Evolutionary conservation across 2,797 vertebrate species (phyloP), one percentile per base, ranked within the genome.

Genomic region (Bufotes viridis): DNA sequence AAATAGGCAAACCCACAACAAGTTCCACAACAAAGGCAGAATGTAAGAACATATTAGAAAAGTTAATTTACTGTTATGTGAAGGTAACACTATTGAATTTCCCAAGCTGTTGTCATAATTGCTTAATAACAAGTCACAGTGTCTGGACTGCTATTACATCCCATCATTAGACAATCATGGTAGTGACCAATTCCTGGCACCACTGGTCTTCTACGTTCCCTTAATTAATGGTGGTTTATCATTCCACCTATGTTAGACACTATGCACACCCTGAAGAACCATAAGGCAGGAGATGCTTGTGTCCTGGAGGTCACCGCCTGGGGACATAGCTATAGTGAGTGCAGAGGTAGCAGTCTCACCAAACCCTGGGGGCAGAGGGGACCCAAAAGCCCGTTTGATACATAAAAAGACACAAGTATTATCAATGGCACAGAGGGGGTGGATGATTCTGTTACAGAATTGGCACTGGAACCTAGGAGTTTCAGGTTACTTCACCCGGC

Each of bases 11-110:
- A 51, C 34, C 34, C 18, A 1, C 9, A 49, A 49, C 49, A 14
- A 42, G 15, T 81, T 22, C 2, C 29, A 63, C 34, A 81, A 81
- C 58, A 81, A 81, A 58, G 29, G 53, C 10, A 22, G 17, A 70
- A 51, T 10, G 22, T 69, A 75, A 76, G 42, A 12, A 63, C 57
- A n/a, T 22, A 60, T 76, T 6, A 22, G 34, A 34, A 70, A 57
- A 18, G 51, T 34, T 29, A 76, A 72, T 51, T 60, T 76, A 10
- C 72, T 24, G 34, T 63, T 17, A 65, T 14, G n/a, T 24, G n/a
- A 74, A n/a, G 55, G 72, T 7, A 49, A 51, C 22, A 26, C 57
- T 63, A 85, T 84, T 84, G 1, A 10, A 63, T 84, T 75, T 75
- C 70, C 34, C 53, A 42, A 42, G 70, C 34, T 84, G 69, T 61